Conservation (phyloP, 1,140 invertebrate species). For the Manduca sexta region DNA sequence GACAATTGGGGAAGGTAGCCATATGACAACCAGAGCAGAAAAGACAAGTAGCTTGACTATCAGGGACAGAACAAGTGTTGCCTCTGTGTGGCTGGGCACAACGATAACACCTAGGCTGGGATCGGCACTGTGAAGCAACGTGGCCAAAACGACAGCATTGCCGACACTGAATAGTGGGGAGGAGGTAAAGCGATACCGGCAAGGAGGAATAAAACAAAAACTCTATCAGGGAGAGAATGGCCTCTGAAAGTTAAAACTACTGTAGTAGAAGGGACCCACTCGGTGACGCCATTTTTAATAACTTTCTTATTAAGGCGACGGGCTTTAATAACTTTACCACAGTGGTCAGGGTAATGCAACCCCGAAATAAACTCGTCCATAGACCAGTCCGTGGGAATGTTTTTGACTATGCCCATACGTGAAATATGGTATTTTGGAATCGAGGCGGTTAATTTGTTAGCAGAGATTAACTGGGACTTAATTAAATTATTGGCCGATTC, state of each 20-base stretch:
- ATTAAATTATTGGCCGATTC: not conserved
- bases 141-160: conserved; percentile 17
- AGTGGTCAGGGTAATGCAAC: not conserved
- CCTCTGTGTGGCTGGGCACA: conserved; percentile 10
- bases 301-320: conserved; percentile 7
- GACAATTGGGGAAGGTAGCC: no score
- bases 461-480: not conserved
- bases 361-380: conserved; percentile 2
- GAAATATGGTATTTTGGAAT: conserved; percentile 6
- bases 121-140: conserved; percentile 7
- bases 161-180: conserved; percentile 11
- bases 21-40: not conserved
- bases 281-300: not conserved
- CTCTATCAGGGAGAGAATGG: conserved; percentile 4
- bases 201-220: conserved; percentile 9
- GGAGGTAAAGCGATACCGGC: conserved; percentile 4
- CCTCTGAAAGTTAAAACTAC: conserved; percentile 9
- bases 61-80: not conserved
- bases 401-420: conserved; percentile 4
- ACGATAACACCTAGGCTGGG: conserved; percentile 13
- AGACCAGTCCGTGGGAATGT: conserved; percentile 4
- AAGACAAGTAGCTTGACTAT: not conserved
- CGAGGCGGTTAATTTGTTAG: not conserved
- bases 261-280: conserved; percentile 8
- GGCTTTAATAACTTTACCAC: conserved; percentile 5